A percentile compares a stretch with the other conserved stretches of the same genome.
phyloP scores from a whole-genome alignment of 2,797 vertebrate genomes.

The Sebastes nivosus region DNA sequence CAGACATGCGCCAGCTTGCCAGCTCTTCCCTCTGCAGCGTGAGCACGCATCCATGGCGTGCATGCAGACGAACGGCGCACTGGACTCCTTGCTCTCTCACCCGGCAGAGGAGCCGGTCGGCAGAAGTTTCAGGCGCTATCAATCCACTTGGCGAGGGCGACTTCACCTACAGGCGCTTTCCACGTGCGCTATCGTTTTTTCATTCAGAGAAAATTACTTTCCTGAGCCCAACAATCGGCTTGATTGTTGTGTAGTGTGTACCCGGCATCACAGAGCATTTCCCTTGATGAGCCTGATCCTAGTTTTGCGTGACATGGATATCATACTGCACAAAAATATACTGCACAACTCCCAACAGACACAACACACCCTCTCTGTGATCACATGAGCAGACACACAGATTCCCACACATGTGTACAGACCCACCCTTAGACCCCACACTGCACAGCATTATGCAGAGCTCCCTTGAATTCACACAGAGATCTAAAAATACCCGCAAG shows the following conservation, averaged over 20 bases:
- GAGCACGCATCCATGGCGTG: too few relatives aligned
- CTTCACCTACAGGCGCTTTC: too few relatives aligned
- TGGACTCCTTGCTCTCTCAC: too few relatives aligned
- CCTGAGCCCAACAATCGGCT: too few relatives aligned
- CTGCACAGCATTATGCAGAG: slow-evolving; percentile 62
- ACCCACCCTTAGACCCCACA: slow-evolving; percentile 70
- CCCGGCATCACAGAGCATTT: neutral
- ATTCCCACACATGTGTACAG: slow-evolving; percentile 64
- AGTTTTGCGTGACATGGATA: neutral
- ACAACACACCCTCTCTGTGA: slow-evolving; percentile 23
- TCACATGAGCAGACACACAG: slow-evolving; percentile 45
- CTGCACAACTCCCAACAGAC: neutral
- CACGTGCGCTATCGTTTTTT: too few relatives aligned
- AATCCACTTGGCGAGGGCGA: too few relatives aligned
- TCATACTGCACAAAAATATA: slow-evolving; percentile 4
- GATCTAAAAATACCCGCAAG: slow-evolving; percentile 80
- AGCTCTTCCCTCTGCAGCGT: too few relatives aligned
- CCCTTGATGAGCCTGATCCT: neutral
- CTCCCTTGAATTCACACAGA: slow-evolving; percentile 75
- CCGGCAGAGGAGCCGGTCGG: too few relatives aligned
- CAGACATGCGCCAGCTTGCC: too few relatives aligned
- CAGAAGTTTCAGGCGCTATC: too few relatives aligned
- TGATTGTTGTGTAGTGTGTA: neutral
- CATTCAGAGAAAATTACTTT: too few relatives aligned
- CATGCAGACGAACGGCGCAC: too few relatives aligned